Evolutionary conservation across 2,888 invertebrate genomes (phyloP).

Genomic region (Drosophila greeni): DNA sequence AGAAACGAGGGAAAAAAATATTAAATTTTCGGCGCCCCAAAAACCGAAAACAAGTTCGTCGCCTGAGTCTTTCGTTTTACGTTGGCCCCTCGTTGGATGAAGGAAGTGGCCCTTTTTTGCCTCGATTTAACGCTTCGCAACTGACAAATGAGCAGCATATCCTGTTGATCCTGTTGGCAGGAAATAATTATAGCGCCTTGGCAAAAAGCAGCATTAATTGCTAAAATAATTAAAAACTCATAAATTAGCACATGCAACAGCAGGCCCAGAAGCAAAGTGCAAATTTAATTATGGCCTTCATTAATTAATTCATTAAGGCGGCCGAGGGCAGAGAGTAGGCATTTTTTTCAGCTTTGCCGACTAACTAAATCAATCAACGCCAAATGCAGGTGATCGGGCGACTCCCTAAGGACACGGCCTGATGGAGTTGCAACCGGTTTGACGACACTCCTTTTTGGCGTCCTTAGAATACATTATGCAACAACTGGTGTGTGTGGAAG

Average conservation of each 20-base stretch:
- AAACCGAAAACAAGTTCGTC: constrained; percentile 64
- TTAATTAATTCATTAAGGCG: constrained; percentile 70
- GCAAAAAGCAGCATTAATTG: constrained; percentile 55
- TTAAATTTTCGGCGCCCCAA: constrained; percentile 42
- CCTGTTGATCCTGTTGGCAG: constrained; percentile 69
- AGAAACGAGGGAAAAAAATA: constrained; percentile 22
- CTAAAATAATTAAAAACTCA: constrained; percentile 72
- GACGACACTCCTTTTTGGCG: constrained; percentile 43
- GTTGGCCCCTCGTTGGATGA: constrained; percentile 30
- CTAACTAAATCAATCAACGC: constrained; percentile 72
- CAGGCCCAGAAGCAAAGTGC: constrained; percentile 47
- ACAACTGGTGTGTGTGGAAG: constrained; percentile 27
- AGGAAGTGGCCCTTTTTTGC: constrained; percentile 30
- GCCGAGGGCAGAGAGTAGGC: constrained; percentile 23
- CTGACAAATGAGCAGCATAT: constrained; percentile 72
- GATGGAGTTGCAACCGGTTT: constrained; percentile 57
- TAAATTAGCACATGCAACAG: constrained; percentile 55
- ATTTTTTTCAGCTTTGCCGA: constrained; percentile 11
- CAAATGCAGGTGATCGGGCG: constrained; percentile 51
- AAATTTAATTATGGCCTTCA: constrained; percentile 66
- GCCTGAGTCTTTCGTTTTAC: constrained; percentile 62
- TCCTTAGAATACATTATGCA: constrained; percentile 70
- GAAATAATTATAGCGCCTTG: constrained; percentile 55
- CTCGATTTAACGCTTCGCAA: constrained; percentile 60
- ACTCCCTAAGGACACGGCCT: constrained; percentile 61